Conservation (phyloP, 2,797 vertebrate genomes). For the Phalloptychus januarius region DNA sequence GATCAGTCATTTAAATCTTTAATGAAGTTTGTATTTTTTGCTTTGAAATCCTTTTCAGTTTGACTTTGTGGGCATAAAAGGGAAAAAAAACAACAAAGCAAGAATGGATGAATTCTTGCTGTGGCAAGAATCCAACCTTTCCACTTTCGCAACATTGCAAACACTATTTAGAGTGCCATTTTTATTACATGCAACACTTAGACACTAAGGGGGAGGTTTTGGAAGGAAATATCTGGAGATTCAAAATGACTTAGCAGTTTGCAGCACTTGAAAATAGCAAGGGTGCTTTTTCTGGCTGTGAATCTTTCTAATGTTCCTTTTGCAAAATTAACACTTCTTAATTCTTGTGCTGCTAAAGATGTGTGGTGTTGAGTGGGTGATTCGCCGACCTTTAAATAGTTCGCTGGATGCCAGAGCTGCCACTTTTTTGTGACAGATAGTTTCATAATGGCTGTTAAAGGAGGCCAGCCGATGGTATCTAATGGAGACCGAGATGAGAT, state of each 20-base stretch:
- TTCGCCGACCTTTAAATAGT: slow-evolving; percentile 51
- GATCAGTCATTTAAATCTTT: neutral
- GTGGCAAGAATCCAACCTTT: neutral
- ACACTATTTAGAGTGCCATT: neutral
- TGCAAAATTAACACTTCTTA: slow-evolving; percentile 28
- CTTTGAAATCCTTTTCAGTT: neutral
- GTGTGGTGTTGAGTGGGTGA: slow-evolving; percentile 34
- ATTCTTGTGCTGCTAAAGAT: slow-evolving; percentile 18
- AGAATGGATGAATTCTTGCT: neutral
- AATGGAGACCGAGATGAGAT: slow-evolving; percentile 49
- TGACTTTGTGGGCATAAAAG: neutral
- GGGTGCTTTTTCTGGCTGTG: slow-evolving; percentile 3
- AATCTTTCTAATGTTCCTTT: slow-evolving; percentile 1
- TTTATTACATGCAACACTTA: neutral
- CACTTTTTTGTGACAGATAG: slow-evolving; percentile 29
- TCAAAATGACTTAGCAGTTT: neutral
- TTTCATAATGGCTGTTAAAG: slow-evolving; percentile 49
- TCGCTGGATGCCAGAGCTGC: slow-evolving; percentile 25
- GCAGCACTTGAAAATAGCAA: neutral
- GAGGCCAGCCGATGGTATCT: slow-evolving; percentile 36
- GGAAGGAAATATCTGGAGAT: neutral
- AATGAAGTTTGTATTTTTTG: neutral
- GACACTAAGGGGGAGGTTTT: neutral
- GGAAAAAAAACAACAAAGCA: neutral
- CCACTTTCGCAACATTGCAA: neutral